Conservation (phyloP, 2,113 vertebrate genomes). For the Oceanodroma tethys region DNA sequence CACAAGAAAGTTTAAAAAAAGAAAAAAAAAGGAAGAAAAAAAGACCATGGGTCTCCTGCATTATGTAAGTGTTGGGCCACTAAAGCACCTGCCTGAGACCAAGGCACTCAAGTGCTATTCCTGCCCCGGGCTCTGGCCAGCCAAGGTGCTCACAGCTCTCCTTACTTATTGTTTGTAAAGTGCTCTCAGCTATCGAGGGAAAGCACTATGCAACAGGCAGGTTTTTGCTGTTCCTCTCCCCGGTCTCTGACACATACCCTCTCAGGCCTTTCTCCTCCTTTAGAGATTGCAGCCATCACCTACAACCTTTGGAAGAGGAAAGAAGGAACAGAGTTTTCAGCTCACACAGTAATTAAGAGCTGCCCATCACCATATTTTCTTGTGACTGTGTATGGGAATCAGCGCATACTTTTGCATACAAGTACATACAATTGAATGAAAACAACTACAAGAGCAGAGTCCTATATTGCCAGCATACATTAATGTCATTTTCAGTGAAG, state of each 20-base stretch:
- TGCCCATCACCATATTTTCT: not conserved
- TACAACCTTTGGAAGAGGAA: not conserved
- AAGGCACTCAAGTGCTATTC: not conserved
- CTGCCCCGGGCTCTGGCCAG: not conserved
- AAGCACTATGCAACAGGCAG: not conserved
- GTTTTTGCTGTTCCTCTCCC: not conserved
- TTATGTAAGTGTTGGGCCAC: not conserved
- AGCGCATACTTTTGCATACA: not conserved
- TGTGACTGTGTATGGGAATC: not conserved
- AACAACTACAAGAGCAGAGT: not conserved
- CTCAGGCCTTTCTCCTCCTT: not conserved
- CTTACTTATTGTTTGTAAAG: not conserved
- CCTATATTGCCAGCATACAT: rapidly evolving
- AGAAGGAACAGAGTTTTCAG: not conserved
- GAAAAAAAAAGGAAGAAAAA: no score
- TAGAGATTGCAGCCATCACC: not conserved
- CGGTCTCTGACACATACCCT: not conserved
- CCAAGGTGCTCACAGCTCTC: not conserved
- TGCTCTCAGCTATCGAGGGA: not conserved
- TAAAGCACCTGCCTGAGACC: not conserved
- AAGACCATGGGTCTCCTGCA: not conserved
- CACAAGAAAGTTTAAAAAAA: not conserved
- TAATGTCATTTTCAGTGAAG: not conserved
- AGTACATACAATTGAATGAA: not conserved
- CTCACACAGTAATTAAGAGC: not conserved